Conservation (phyloP, 2,113 vertebrate genomes). For the Percina caprodes region DNA sequence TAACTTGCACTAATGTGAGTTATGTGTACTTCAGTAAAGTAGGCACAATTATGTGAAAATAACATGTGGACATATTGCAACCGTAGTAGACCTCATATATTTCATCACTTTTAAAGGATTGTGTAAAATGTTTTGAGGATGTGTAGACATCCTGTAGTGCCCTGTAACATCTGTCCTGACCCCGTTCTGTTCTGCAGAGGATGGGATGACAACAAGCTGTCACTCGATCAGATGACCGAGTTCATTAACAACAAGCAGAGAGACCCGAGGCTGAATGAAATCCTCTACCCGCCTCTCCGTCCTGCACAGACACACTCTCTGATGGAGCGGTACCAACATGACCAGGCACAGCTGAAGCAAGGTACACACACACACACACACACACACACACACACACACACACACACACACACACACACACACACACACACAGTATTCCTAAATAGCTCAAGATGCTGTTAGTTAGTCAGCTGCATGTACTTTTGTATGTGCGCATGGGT, state of each 20-base stretch:
- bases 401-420: background rate
- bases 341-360: constrained; percentile 87
- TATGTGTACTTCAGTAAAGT: background rate
- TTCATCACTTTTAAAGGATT: background rate
- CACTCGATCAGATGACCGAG: constrained; percentile 95
- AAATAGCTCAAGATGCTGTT: background rate
- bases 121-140: background rate
- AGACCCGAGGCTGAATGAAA: constrained; percentile 96
- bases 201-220: constrained; percentile 87
- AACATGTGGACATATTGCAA: background rate
- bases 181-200: constrained; percentile 82
- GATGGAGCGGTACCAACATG: constrained; percentile 95
- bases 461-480: background rate
- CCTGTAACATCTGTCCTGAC: background rate
- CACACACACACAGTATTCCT: background rate
- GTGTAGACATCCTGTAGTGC: background rate
- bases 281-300: constrained; percentile 95
- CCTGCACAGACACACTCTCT: constrained; percentile 91
- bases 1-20: too few relatives aligned
- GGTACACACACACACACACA: constrained; percentile 77
- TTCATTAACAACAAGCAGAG: constrained; percentile 96
- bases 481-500: background rate
- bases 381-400: constrained; percentile 9
- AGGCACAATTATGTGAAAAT: background rate
- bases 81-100: background rate